A percentile compares a stretch with the other conserved stretches of the same genome.
Evolutionary conservation across 2,888 invertebrate species (phyloP).

Genomic region (Agrenia bidenticulata): DNA sequence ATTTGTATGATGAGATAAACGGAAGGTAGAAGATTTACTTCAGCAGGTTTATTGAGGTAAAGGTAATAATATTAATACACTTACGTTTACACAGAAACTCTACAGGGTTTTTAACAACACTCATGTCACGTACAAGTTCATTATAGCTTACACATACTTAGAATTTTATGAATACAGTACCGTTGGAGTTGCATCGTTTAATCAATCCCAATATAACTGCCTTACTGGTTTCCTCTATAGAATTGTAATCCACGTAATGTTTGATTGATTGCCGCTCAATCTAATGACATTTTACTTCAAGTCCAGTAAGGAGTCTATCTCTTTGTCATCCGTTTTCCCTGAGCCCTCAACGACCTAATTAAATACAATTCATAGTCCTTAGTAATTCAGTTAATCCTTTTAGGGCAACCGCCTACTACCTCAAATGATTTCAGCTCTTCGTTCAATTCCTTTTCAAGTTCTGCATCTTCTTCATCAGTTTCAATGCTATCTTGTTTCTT

Average conservation of each 20-base stretch:
- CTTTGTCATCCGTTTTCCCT: slow-evolving; percentile 44
- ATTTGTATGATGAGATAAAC: no score
- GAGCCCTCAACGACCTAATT: slow-evolving; percentile 37
- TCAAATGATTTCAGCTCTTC: slow-evolving; percentile 94
- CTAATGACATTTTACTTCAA: slow-evolving; percentile 36
- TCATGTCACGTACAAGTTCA: slow-evolving; percentile 8
- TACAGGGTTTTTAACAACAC: slow-evolving; percentile 12
- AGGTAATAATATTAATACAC: not conserved
- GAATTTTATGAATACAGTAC: no score
- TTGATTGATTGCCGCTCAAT: no score
- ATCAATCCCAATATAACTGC: not conserved
- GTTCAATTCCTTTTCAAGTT: slow-evolving; percentile 85
- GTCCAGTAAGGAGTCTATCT: slow-evolving; percentile 52
- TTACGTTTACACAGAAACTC: not conserved
- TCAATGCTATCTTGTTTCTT: slow-evolving; percentile 47
- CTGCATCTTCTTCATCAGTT: slow-evolving; percentile 47
- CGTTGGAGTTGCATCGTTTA: no score
- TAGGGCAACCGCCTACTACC: slow-evolving; percentile 66
- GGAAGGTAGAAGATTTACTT: not conserved
- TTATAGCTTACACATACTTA: no score
- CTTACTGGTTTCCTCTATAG: not conserved
- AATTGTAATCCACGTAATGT: not conserved
- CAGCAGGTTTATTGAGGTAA: slow-evolving; percentile 6
- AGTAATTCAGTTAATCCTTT: slow-evolving; percentile 38
- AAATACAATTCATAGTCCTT: no score